Percentiles rank a stretch among this genome's conserved stretches.
Evolutionary conservation across 2,888 invertebrate genomes (phyloP).

Genomic region (Drosophila greeni): DNA sequence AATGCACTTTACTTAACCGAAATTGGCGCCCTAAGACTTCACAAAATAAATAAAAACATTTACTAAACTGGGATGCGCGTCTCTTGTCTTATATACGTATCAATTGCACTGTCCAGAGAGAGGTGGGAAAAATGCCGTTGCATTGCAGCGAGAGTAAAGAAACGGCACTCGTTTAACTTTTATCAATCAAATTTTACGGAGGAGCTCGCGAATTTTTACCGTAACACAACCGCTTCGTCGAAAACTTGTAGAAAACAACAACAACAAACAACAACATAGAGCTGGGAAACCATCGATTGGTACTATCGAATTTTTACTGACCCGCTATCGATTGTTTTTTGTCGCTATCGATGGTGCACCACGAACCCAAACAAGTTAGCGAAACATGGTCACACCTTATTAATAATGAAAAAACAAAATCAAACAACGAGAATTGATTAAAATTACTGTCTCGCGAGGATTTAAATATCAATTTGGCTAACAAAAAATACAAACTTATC

Average conservation of each 20-base stretch:
- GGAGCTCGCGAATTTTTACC: background rate
- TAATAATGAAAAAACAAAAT: background rate
- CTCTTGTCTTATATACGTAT: background rate
- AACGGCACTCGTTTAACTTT: background rate
- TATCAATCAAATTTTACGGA: conserved; percentile 1
- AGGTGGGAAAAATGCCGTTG: background rate
- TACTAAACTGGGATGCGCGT: background rate
- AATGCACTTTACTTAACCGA: conserved; percentile 1
- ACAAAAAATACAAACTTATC: too few species aligned
- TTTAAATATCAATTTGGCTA: too few species aligned
- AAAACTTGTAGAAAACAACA: background rate
- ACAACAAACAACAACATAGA: too few species aligned
- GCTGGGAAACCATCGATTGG: too few species aligned
- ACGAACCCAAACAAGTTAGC: too few species aligned
- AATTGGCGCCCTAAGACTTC: background rate
- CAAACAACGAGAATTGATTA: too few species aligned
- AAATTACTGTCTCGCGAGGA: too few species aligned
- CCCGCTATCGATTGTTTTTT: too few species aligned
- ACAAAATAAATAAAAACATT: background rate
- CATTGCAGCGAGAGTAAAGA: background rate
- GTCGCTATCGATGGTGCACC: too few species aligned
- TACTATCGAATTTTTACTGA: too few species aligned
- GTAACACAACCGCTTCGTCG: conserved; percentile 1
- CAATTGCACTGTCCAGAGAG: background rate
- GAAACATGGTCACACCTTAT: background rate